These are phyloP conservation scores for Fistularia commersonii DNA, from an alignment of 2,797 vertebrate genomes.

Conservation along the genomic window DNA sequence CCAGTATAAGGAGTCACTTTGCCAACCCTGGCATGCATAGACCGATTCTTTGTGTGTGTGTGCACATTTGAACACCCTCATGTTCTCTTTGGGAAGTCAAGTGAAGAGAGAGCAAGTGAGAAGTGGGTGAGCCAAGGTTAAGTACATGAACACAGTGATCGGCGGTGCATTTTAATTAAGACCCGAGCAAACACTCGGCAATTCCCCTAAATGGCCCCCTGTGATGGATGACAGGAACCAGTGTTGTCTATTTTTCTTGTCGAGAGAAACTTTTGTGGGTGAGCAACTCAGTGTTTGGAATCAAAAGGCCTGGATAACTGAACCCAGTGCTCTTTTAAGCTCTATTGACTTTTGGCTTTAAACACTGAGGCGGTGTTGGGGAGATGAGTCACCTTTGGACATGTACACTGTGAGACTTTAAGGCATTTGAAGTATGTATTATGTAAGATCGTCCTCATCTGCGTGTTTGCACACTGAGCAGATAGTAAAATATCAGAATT, in stretches of 20 bases:
- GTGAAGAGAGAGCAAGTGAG: conserved; percentile 44
- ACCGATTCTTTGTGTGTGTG: conserved; percentile 7
- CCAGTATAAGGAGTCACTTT: conserved; percentile 44
- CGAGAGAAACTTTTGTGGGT: conserved; percentile 48
- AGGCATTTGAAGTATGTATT: conserved; percentile 1
- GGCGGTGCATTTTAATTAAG: conserved; percentile 68
- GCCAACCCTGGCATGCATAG: conserved; percentile 25
- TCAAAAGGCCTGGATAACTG: conserved; percentile 34
- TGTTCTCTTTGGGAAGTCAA: conserved; percentile 39
- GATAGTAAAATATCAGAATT: conserved; percentile 1
- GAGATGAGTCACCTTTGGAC: conserved; percentile 21
- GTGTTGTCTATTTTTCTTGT: conserved; percentile 49
- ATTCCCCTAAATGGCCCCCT: conserved; percentile 49
- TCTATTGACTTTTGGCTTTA: conserved; percentile 55
- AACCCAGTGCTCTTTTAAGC: conserved; percentile 34
- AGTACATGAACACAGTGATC: conserved; percentile 58
- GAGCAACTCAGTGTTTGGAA: conserved; percentile 23
- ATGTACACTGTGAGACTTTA: conserved; percentile 13
- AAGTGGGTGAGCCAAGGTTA: conserved; percentile 67
- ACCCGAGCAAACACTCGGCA: conserved; percentile 55
- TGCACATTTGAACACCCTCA: conserved; percentile 35
- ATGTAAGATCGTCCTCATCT: not conserved
- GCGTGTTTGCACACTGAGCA: not conserved
- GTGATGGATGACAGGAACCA: conserved; percentile 61
- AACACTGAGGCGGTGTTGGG: conserved; percentile 2